These are phyloP conservation scores for Sturnira hondurensis DNA, from an alignment of 2,113 vertebrate species.

Conservation along the genomic window DNA sequence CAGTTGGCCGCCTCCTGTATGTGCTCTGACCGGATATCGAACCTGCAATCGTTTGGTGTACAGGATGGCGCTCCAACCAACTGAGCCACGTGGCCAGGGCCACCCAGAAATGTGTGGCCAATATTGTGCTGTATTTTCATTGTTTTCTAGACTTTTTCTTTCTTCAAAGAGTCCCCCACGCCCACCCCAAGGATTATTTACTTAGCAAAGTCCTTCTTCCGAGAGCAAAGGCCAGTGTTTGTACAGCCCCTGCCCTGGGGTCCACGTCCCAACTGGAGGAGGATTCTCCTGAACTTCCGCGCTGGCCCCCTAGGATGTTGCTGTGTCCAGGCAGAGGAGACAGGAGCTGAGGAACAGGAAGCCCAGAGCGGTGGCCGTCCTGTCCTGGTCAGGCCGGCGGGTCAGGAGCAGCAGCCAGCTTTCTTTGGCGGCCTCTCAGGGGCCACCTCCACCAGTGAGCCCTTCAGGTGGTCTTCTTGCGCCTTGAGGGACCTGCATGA, in stretches of 20 bases:
- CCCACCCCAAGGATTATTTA: not conserved
- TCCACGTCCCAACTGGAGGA: not conserved
- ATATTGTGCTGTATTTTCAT: not conserved
- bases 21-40: no score
- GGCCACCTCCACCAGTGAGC: slow-evolving; percentile 67
- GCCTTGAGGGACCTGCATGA: slow-evolving; percentile 84
- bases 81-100: no score
- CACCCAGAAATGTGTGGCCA: not conserved
- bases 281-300: no score
- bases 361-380: rapidly evolving
- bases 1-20: no score
- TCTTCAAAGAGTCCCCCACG: not conserved
- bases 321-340: not conserved
- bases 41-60: no score
- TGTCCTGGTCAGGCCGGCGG: rapidly evolving
- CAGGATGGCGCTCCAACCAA: no score
- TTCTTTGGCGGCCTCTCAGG: slow-evolving; percentile 76
- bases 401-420: slow-evolving; percentile 85
- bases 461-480: slow-evolving; percentile 76
- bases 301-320: not conserved
- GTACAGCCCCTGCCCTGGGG: no score
- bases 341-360: not conserved
- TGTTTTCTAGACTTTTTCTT: not conserved
- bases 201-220: not conserved
- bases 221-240: not conserved